Conservation (phyloP, 1,140 invertebrate genomes). For the Drosophila chauvacae region DNA sequence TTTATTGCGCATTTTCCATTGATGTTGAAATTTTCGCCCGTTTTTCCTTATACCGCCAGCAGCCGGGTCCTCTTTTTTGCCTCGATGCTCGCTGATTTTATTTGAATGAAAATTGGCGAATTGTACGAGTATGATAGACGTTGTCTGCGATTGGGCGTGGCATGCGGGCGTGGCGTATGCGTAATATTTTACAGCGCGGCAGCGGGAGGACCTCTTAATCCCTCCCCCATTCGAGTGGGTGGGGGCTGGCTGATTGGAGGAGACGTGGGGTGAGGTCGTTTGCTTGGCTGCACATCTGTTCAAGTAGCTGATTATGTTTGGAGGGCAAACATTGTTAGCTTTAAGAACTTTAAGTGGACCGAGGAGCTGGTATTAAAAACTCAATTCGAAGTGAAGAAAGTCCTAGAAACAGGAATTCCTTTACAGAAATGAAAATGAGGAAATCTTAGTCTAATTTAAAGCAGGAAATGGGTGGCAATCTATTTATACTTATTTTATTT, state of each 20-base stretch:
- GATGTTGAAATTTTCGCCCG: slow-evolving; percentile 75
- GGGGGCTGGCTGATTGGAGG: slow-evolving; percentile 19
- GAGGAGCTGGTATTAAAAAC: slow-evolving; percentile 5
- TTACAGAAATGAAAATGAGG: neutral
- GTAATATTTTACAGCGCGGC: slow-evolving; percentile 67
- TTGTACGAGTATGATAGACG: slow-evolving; percentile 81
- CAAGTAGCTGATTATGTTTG: slow-evolving; percentile 79
- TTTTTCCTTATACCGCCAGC: slow-evolving; percentile 26
- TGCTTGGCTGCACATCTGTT: slow-evolving; percentile 77
- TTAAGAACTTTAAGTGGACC: slow-evolving; percentile 54
- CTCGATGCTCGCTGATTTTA: slow-evolving; percentile 65
- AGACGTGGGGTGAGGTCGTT: slow-evolving; percentile 15
- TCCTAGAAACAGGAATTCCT: neutral
- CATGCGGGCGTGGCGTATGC: slow-evolving; percentile 71
- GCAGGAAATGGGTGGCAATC: neutral
- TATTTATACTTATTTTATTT: neutral
- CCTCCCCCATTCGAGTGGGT: slow-evolving; percentile 5
- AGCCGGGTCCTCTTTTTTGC: slow-evolving; percentile 31
- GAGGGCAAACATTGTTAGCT: slow-evolving; percentile 58
- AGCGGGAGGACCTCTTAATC: slow-evolving; percentile 18
- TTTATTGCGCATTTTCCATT: slow-evolving; percentile 81
- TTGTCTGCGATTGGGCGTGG: slow-evolving; percentile 57
- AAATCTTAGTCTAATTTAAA: neutral
- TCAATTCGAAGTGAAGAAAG: neutral
- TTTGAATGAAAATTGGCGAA: slow-evolving; percentile 82